Conservation (phyloP, 1,140 invertebrate genomes). For the Euura saliciscinereae region DNA sequence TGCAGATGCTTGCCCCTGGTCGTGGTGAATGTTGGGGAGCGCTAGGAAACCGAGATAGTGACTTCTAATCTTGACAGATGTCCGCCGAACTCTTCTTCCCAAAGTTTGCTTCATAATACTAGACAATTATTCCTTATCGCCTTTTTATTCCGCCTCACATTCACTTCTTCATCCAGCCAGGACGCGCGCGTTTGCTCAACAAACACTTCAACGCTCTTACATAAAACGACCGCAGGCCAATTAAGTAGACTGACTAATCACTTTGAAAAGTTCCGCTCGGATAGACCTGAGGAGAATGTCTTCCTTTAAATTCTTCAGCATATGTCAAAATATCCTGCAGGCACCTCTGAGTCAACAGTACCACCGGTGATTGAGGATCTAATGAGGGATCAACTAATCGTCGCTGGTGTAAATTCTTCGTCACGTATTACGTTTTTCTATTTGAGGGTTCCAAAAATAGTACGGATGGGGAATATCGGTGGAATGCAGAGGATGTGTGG, state of each 20-base stretch:
- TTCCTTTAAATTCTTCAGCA: neutral
- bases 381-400: neutral
- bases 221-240: no score
- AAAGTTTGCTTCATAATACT: neutral
- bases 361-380: no score
- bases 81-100: neutral
- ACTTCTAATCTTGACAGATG: constrained; percentile 5
- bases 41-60: neutral
- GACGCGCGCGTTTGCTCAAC: neutral
- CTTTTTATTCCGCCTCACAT: neutral
- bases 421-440: neutral
- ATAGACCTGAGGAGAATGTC: neutral
- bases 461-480: neutral
- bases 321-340: no score
- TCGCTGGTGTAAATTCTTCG: neutral
- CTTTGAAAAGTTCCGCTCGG: neutral
- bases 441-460: neutral
- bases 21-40: neutral
- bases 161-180: neutral
- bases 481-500: neutral
- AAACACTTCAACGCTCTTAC: neutral
- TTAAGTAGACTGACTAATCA: no score
- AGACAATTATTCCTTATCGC: neutral
- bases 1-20: neutral
- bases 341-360: no score